These are phyloP conservation scores for Denticeps clupeoides DNA, from an alignment of 2,797 vertebrate genomes.

Conservation along the genomic window DNA sequence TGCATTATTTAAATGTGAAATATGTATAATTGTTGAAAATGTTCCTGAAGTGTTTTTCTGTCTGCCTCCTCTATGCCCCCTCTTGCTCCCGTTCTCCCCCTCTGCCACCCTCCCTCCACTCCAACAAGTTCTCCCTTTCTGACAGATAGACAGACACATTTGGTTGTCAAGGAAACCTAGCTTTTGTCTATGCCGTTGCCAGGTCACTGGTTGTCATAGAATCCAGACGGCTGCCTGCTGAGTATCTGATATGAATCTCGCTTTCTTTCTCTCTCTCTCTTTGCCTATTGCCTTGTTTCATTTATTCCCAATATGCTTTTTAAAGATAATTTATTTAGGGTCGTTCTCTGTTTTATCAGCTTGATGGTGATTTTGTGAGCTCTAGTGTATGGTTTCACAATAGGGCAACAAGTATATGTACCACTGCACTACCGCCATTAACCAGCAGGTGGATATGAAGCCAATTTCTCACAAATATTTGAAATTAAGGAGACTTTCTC, in stretches of 20 bases:
- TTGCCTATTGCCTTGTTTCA: background rate
- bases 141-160: constrained; percentile 25
- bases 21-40: no score
- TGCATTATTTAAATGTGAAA: no score
- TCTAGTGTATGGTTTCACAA: no score
- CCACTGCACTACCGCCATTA: no score
- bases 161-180: constrained; percentile 25
- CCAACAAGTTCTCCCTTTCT: constrained; percentile 13
- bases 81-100: background rate
- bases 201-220: constrained; percentile 27
- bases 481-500: no score
- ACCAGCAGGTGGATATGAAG: no score
- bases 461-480: no score
- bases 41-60: background rate
- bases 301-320: no score
- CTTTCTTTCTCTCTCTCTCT: background rate
- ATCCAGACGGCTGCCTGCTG: constrained; percentile 17
- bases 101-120: background rate
- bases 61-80: background rate
- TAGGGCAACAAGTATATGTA: no score
- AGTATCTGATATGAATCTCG: constrained; percentile 20
- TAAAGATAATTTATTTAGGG: no score
- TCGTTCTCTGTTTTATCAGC: no score
- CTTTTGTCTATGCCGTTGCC: constrained; percentile 32
- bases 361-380: no score